Conservation (phyloP, 2,797 vertebrate genomes). For the Argentina silus region DNA sequence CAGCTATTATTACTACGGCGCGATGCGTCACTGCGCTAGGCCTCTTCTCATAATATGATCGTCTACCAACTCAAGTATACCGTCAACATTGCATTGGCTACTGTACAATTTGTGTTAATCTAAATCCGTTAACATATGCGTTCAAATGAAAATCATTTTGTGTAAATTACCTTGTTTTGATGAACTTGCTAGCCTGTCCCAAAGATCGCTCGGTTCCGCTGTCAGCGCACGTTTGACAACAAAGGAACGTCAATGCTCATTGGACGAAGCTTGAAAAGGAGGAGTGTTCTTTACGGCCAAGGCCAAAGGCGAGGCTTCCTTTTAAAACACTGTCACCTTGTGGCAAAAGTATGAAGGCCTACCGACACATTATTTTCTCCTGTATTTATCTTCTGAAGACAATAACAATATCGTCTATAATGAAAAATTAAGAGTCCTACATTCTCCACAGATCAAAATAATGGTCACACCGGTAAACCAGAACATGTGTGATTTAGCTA, state of each 20-base stretch:
- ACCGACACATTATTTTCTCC: not conserved
- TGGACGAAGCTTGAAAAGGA: constrained; percentile 51
- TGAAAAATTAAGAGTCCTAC: too few relatives aligned
- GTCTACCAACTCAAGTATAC: not conserved
- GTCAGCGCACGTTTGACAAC: constrained; percentile 69
- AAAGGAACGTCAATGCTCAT: constrained; percentile 67
- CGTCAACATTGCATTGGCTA: not conserved
- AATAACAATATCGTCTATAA: not conserved
- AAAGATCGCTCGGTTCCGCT: constrained; percentile 58
- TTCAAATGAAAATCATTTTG: not conserved
- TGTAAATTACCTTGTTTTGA: constrained; percentile 65
- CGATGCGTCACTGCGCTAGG: constrained; percentile 56
- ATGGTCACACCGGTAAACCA: not conserved
- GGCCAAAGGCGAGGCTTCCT: constrained; percentile 5
- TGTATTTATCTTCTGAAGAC: not conserved
- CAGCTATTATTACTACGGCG: constrained; percentile 35
- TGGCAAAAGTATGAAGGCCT: constrained; percentile 23
- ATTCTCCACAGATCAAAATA: too few relatives aligned
- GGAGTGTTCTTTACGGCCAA: constrained; percentile 34
- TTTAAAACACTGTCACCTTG: constrained; percentile 47
- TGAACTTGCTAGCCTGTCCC: constrained; percentile 49
- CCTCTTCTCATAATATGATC: constrained; percentile 43
- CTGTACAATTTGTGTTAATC: rapidly evolving
- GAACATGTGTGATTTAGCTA: not conserved
- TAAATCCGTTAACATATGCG: rapidly evolving